Percentiles rank a stretch among this genome's conserved stretches.
Evolutionary conservation across 2,113 vertebrate species (phyloP).

Genomic region (Tauraco erythrolophus): DNA sequence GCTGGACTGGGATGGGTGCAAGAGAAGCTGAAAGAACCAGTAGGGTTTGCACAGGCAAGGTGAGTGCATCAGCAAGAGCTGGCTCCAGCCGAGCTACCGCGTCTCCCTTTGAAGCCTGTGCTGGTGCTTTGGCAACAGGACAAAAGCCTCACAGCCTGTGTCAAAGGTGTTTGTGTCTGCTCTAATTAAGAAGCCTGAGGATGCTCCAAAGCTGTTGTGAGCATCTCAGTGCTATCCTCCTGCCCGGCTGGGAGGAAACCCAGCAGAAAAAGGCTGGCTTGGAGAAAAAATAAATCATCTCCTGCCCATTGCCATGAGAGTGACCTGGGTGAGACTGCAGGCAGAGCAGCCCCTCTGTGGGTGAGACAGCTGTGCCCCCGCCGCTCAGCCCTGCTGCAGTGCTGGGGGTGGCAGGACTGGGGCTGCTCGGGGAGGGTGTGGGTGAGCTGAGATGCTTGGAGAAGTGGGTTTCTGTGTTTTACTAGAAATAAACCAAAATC

Average conservation of each 20-base stretch:
- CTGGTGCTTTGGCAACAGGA: background rate
- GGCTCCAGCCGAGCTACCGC: background rate
- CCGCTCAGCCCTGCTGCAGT: background rate
- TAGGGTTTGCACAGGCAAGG: rapidly evolving
- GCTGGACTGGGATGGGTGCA: too few species aligned
- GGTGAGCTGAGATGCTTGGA: rapidly evolving
- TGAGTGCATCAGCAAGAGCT: background rate
- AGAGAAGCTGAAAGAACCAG: background rate
- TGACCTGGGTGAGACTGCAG: background rate
- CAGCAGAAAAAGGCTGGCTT: background rate
- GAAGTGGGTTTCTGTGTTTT: background rate
- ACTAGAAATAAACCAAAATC: too few species aligned
- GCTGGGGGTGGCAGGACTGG: background rate
- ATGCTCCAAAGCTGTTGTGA: background rate
- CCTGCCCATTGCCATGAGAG: background rate
- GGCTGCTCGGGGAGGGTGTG: rapidly evolving
- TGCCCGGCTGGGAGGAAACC: background rate
- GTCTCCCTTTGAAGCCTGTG: background rate
- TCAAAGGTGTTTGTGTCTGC: background rate
- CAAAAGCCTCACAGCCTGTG: background rate
- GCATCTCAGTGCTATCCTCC: background rate
- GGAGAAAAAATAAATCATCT: background rate
- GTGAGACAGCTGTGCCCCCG: rapidly evolving
- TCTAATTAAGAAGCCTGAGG: background rate
- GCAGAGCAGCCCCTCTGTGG: background rate